phyloP scores from a whole-genome alignment of 2,888 invertebrate genomes.

The Lordiphosa andalusiaca region DNA sequence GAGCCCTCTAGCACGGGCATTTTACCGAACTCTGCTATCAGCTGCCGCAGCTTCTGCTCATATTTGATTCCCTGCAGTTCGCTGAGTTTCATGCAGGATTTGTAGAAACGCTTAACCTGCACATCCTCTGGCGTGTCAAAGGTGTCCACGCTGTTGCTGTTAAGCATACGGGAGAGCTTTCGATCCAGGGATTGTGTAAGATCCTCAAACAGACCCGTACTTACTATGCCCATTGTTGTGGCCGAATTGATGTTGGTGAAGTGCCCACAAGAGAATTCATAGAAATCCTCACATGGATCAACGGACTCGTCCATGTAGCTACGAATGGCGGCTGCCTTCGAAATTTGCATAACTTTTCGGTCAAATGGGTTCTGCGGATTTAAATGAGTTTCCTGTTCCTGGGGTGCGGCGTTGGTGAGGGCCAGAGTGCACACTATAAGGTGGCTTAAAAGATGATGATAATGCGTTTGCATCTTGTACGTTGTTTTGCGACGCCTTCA shows the following conservation, averaged over 20 bases:
- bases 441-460: neutral
- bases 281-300: slow-evolving; percentile 76
- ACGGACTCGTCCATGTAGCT: slow-evolving; percentile 63
- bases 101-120: slow-evolving; percentile 73
- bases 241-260: slow-evolving; percentile 66
- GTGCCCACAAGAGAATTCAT: slow-evolving; percentile 76
- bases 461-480: neutral
- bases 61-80: slow-evolving; percentile 28
- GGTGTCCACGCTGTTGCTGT: slow-evolving; percentile 13
- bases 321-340: slow-evolving; percentile 66
- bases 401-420: neutral
- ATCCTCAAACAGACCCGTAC: slow-evolving; percentile 70
- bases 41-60: slow-evolving; percentile 33
- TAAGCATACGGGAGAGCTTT: slow-evolving; percentile 55
- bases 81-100: slow-evolving; percentile 59
- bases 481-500: neutral
- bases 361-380: slow-evolving; percentile 1
- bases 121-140: slow-evolving; percentile 59
- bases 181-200: slow-evolving; percentile 57
- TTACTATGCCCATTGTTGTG: slow-evolving; percentile 28
- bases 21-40: slow-evolving; percentile 68
- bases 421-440: neutral
- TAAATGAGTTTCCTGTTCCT: neutral
- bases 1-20: slow-evolving; percentile 67
- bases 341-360: slow-evolving; percentile 34